A percentile compares a stretch with the other conserved stretches of the same genome.
phyloP scores from a whole-genome alignment of 2,797 vertebrate species.

The Neosilurus mollespiculum region DNA sequence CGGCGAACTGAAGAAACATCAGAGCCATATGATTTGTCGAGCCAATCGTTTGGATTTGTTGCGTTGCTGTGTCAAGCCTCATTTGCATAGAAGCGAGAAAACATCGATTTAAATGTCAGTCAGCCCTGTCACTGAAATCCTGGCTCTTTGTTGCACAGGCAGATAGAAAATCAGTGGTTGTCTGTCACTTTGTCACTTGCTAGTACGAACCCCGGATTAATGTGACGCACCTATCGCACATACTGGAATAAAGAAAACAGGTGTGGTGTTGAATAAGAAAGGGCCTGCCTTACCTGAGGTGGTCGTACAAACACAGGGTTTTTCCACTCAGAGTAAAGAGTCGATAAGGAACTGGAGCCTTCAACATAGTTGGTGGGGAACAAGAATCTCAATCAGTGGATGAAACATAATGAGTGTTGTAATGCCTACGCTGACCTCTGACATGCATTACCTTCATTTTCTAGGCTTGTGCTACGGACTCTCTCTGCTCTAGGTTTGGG shows the following conservation, averaged over 20 bases:
- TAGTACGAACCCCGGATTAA: background rate
- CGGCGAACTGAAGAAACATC: background rate
- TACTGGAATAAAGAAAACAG: background rate
- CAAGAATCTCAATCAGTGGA: conserved; percentile 17
- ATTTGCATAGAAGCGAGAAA: background rate
- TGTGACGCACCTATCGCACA: background rate
- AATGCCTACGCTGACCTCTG: conserved; percentile 18
- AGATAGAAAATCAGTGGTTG: background rate
- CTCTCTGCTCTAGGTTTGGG: conserved; percentile 82
- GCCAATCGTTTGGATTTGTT: background rate
- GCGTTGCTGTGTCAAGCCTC: background rate
- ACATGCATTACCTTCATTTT: conserved; percentile 78
- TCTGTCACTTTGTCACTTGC: background rate
- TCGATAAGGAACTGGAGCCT: conserved; percentile 72
- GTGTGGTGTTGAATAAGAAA: no score
- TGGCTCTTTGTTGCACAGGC: background rate
- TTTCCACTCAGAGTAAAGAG: conserved; percentile 86
- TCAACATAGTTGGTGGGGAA: conserved; percentile 55
- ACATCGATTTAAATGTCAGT: no score
- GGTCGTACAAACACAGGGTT: conserved; percentile 90
- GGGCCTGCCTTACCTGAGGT: conserved; percentile 73
- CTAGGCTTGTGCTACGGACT: conserved; percentile 72
- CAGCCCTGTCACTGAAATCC: background rate
- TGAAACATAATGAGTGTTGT: background rate
- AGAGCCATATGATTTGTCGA: background rate